Conservation (phyloP, 1,140 invertebrate genomes). For the Drosophila navojoa region DNA sequence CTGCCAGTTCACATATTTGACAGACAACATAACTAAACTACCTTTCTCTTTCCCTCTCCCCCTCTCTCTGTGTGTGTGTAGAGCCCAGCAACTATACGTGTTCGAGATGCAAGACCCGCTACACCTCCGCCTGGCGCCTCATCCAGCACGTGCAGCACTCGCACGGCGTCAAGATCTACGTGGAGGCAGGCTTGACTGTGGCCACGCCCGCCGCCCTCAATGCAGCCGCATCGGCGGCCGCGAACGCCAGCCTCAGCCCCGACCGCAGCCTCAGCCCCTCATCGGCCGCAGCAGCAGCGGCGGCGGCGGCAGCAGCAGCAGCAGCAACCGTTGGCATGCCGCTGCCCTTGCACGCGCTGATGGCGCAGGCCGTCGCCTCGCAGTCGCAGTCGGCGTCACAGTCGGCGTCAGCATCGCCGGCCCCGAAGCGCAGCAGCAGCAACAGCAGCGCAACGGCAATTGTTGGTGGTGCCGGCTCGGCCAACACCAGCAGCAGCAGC, state of each 20-base stretch:
- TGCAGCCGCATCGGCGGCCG: slow-evolving; percentile 43
- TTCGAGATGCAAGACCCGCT: slow-evolving; percentile 95
- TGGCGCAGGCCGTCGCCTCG: slow-evolving; percentile 37
- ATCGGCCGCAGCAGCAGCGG: slow-evolving; percentile 28
- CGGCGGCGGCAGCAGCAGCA: slow-evolving; percentile 19
- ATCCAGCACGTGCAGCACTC: slow-evolving; percentile 97
- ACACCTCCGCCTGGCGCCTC: slow-evolving; percentile 96
- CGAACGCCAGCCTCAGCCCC: slow-evolving; percentile 19
- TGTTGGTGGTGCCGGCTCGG: slow-evolving; percentile 37
- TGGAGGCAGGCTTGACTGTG: slow-evolving; percentile 85
- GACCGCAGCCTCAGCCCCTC: slow-evolving; percentile 35
- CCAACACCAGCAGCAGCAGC: slow-evolving; percentile 49
- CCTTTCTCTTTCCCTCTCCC: slow-evolving; percentile 75
- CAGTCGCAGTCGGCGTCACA: slow-evolving; percentile 63
- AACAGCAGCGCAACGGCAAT: slow-evolving; percentile 33
- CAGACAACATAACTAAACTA: slow-evolving; percentile 34
- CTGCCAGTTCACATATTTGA: slow-evolving; percentile 37
- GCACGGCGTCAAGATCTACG: slow-evolving; percentile 97
- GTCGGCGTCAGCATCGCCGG: slow-evolving; percentile 7
- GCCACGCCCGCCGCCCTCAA: slow-evolving; percentile 71
- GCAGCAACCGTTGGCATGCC: slow-evolving; percentile 27
- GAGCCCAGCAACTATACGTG: slow-evolving; percentile 97
- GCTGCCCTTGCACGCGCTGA: slow-evolving; percentile 38
- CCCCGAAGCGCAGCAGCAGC: slow-evolving; percentile 47
- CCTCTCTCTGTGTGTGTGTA: slow-evolving; percentile 85